Conservation (phyloP, 2,797 vertebrate genomes). For the Molothrus ater region DNA sequence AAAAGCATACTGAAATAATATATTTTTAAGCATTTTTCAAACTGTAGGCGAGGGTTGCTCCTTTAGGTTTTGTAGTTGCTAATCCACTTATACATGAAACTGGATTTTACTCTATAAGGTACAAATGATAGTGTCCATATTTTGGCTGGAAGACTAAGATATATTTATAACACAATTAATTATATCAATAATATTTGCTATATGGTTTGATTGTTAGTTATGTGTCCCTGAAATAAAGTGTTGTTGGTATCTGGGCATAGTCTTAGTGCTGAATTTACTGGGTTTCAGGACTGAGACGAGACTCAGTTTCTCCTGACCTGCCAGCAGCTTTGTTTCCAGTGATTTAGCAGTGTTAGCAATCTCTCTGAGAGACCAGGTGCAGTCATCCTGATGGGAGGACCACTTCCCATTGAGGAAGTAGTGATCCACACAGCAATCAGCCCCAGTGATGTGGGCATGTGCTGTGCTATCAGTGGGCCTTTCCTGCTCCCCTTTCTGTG, state of each 20-base stretch:
- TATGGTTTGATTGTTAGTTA: neutral
- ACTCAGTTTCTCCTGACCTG: neutral
- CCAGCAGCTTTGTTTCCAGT: neutral
- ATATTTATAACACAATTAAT: neutral
- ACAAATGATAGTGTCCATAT: neutral
- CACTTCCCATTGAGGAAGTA: neutral
- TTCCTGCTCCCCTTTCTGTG: neutral
- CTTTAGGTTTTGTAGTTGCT: neutral
- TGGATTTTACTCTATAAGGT: neutral
- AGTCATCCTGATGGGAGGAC: neutral
- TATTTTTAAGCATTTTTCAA: neutral
- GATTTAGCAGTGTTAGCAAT: neutral
- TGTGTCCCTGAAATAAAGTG: neutral
- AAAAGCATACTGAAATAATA: neutral
- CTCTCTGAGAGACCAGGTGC: neutral
- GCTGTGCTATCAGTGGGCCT: neutral
- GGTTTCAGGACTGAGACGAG: neutral
- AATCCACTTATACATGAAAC: neutral
- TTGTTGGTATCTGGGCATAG: neutral
- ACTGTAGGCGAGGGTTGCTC: neutral
- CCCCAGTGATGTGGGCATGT: fast-evolving
- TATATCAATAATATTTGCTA: neutral
- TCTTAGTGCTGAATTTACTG: neutral
- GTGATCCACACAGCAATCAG: neutral
- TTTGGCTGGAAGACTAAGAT: neutral